phyloP scores from a whole-genome alignment of 92 coral and sea anemone genomes.

The Metridium senile region DNA sequence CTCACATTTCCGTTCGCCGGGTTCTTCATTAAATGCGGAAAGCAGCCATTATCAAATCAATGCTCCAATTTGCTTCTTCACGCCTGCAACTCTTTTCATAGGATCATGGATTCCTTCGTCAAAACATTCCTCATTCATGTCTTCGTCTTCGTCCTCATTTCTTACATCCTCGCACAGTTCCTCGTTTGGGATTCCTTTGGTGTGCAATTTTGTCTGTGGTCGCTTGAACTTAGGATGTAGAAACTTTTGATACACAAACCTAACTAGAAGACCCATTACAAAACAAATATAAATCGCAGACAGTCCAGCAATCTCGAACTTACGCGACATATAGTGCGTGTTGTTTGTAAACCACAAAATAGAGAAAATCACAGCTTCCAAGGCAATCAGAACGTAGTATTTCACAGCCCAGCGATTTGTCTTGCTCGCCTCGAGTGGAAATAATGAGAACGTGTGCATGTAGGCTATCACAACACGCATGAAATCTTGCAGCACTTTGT shows the following conservation, averaged over 20 bases:
- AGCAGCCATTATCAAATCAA: no score
- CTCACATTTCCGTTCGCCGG: neutral
- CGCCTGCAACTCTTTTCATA: neutral
- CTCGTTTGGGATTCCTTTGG: slow-evolving; percentile 19
- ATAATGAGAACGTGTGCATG: slow-evolving; percentile 81
- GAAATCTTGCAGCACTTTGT: slow-evolving; percentile 53
- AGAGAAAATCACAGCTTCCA: slow-evolving; percentile 64
- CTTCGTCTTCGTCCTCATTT: slow-evolving; percentile 17
- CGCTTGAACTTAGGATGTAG: slow-evolving; percentile 72
- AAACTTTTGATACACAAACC: slow-evolving; percentile 62
- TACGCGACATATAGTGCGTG: slow-evolving; percentile 33
- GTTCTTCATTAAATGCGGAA: neutral
- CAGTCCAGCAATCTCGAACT: slow-evolving; percentile 73
- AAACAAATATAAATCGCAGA: slow-evolving; percentile 49
- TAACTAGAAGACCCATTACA: slow-evolving; percentile 52
- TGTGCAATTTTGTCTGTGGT: slow-evolving; percentile 52
- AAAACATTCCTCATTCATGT: slow-evolving; percentile 2
- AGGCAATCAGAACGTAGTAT: slow-evolving; percentile 55
- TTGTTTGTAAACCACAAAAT: slow-evolving; percentile 71
- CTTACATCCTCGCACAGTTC: slow-evolving; percentile 28
- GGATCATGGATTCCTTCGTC: slow-evolving; percentile 15
- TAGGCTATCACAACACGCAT: slow-evolving; percentile 68
- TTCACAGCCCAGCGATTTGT: slow-evolving; percentile 68
- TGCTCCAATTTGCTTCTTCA: slow-evolving; percentile 20
- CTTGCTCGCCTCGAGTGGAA: slow-evolving; percentile 61